Conservation (phyloP, 2,797 vertebrate species). For the Streptopelia turtur region DNA sequence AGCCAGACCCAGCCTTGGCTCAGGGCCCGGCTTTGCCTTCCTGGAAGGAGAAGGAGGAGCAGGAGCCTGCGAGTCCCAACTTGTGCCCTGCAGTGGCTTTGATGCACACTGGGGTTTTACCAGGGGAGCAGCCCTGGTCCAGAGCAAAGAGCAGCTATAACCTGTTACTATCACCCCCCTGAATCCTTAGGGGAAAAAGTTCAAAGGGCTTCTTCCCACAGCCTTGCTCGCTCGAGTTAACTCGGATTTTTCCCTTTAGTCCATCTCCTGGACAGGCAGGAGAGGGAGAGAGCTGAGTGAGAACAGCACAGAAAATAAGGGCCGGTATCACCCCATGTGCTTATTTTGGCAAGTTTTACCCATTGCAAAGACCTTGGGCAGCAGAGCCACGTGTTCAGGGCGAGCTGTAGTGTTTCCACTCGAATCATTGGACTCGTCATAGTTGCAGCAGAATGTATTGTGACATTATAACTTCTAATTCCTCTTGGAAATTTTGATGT, state of each 20-base stretch:
- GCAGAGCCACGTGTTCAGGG: neutral
- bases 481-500: neutral
- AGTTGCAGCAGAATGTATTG: neutral
- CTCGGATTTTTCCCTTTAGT: neutral
- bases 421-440: neutral
- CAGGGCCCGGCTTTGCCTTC: neutral
- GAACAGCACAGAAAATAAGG: neutral
- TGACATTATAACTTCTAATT: neutral
- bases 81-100: too few species aligned
- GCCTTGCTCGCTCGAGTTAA: too few species aligned
- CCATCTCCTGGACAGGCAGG: neutral
- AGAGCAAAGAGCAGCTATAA: neutral
- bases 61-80: neutral
- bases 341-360: neutral
- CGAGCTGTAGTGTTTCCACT: neutral
- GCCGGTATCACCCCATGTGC: neutral
- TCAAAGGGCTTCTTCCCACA: neutral
- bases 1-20: too few species aligned
- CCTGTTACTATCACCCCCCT: rapidly evolving
- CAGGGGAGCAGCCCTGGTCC: neutral
- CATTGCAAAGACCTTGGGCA: neutral
- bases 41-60: neutral
- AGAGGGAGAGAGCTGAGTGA: neutral
- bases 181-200: neutral
- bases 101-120: rapidly evolving